These are phyloP conservation scores for Spodoptera picta DNA, from an alignment of 2,888 invertebrate species.

Conservation along the genomic window DNA sequence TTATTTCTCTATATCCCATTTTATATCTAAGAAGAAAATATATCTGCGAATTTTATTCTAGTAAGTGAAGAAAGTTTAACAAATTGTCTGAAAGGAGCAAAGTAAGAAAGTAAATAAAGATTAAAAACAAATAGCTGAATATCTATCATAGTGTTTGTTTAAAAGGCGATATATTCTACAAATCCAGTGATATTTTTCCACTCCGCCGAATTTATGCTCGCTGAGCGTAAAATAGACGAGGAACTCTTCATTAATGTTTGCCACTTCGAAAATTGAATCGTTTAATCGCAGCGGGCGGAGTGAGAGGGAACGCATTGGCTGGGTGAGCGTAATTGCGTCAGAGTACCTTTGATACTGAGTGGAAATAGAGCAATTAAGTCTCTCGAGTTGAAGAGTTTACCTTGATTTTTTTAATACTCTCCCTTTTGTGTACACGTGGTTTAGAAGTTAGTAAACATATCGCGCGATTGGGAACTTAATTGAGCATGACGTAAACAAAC, in stretches of 20 bases:
- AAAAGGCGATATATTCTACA: conserved; percentile 40
- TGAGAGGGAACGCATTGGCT: conserved; percentile 71
- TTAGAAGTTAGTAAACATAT: conserved; percentile 57
- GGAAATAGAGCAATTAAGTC: conserved; percentile 73
- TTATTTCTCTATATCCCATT: conserved; percentile 19
- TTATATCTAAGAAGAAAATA: conserved; percentile 4
- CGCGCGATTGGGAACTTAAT: conserved; percentile 20
- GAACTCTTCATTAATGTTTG: conserved; percentile 75
- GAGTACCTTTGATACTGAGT: conserved; percentile 75
- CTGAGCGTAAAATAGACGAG: conserved; percentile 66
- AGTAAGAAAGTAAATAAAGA: conserved; percentile 9
- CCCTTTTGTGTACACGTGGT: conserved; percentile 60
- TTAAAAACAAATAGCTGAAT: conserved; percentile 21
- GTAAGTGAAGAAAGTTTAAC: conserved; percentile 1
- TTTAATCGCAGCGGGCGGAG: conserved; percentile 73
- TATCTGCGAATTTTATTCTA: conserved; percentile 3
- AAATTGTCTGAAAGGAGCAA: not conserved
- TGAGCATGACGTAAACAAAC: conserved; percentile 12
- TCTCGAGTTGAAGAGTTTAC: conserved; percentile 67
- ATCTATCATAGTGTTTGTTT: conserved; percentile 33
- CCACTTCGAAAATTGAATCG: conserved; percentile 81
- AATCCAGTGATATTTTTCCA: conserved; percentile 59
- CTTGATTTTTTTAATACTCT: conserved; percentile 65
- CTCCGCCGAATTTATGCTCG: conserved; percentile 60
- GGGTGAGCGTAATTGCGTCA: conserved; percentile 71